Percentiles rank a stretch among this genome's conserved stretches.
phyloP scores from a whole-genome alignment of 30 jellyfish, hydroid and myxozoan genomes.

The Aurelia sp. region DNA sequence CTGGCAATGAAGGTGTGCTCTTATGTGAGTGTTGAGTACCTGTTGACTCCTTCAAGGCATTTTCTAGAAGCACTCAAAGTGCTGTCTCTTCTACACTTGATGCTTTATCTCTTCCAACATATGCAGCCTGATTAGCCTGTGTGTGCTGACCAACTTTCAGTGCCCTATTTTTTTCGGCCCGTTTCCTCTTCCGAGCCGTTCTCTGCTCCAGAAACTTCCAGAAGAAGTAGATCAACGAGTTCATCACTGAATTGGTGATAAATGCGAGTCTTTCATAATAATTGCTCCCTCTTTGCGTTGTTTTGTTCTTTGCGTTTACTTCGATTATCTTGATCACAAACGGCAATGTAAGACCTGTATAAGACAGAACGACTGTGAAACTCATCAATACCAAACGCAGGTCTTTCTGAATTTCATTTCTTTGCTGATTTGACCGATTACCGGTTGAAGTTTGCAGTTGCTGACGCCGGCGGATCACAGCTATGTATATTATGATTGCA shows the following conservation, averaged over 20 bases:
- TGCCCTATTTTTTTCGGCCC: no score
- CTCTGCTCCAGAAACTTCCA: constrained; percentile 10
- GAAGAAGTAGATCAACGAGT: neutral
- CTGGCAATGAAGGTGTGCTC: no score
- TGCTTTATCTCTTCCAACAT: no score
- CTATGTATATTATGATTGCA: constrained; percentile 21
- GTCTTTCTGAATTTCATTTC: neutral
- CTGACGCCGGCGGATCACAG: neutral
- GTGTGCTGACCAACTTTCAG: no score
- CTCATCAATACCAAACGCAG: constrained; percentile 34
- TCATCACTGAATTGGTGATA: neutral
- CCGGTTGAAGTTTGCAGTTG: neutral
- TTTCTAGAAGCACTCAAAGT: no score
- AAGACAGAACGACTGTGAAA: neutral
- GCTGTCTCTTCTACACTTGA: no score
- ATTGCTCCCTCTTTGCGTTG: neutral
- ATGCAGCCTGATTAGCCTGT: no score
- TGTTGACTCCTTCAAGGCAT: no score
- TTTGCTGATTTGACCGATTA: neutral
- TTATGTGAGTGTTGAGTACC: no score
- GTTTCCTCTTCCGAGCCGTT: no score
- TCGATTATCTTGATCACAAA: neutral
- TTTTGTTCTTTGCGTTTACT: no score
- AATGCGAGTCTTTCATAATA: neutral
- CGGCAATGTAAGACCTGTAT: neutral